Percentiles rank a stretch among this genome's conserved stretches.
Conservation (phyloP, 2,888 invertebrate genomes). For the Herminia tarsipennalis region DNA sequence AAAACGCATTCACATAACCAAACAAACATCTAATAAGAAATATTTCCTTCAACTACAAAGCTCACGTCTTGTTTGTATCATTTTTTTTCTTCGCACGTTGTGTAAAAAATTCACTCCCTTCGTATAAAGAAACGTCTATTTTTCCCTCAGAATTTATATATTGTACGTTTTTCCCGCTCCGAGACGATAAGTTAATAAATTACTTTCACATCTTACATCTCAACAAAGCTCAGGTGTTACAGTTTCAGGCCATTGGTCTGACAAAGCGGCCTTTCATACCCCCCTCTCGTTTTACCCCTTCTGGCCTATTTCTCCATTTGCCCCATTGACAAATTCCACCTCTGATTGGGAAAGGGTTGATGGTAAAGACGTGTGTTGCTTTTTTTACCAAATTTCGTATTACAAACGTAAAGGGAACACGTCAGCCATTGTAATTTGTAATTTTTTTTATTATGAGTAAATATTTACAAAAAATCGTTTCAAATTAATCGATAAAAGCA, state of each 20-base stretch:
- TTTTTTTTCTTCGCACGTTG: constrained; percentile 20
- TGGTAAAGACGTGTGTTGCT: constrained; percentile 28
- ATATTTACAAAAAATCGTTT: neutral
- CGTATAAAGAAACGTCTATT: constrained; percentile 40
- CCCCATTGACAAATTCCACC: constrained; percentile 41
- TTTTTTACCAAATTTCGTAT: constrained; percentile 45
- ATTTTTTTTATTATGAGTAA: neutral
- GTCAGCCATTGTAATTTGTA: constrained; percentile 1
- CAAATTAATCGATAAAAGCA: neutral
- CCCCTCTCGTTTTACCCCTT: constrained; percentile 20
- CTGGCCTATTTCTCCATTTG: constrained; percentile 11
- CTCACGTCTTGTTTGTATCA: constrained; percentile 22
- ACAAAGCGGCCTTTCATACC: constrained; percentile 52
- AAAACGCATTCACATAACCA: neutral
- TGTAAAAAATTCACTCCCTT: constrained; percentile 26
- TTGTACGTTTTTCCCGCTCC: constrained; percentile 38
- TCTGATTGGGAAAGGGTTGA: constrained; percentile 47
- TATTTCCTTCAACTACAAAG: constrained; percentile 8
- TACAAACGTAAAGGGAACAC: constrained; percentile 2
- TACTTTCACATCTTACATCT: constrained; percentile 56
- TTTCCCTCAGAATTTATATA: constrained; percentile 39
- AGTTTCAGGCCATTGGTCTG: constrained; percentile 59
- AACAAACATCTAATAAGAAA: constrained; percentile 3
- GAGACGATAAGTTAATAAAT: constrained; percentile 60
- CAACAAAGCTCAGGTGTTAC: constrained; percentile 65